Evolutionary conservation across 2,113 vertebrate genomes (phyloP), one percentile per base, ranked within the genome.

Genomic region (Montifringilla adamsi): DNA sequence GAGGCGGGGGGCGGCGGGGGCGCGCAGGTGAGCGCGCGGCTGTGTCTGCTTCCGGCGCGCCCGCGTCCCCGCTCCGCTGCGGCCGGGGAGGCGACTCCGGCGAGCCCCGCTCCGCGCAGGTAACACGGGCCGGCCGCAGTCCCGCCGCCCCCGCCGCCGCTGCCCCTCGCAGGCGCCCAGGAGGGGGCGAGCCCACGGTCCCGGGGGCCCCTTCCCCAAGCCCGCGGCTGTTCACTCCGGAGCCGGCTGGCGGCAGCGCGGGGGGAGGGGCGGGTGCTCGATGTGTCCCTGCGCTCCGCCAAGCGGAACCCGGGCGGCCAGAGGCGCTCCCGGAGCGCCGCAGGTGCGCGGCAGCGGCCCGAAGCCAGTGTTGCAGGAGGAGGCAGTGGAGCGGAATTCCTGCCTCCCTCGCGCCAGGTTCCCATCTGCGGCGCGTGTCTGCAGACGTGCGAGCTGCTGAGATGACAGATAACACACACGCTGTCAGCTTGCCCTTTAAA

Each of bases 21-120:
- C 62, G 72, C 85, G 74, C 58, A 89, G 89, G 92, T 89, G 77
- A 88, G 80, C 76, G 39, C 12, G 49, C 27, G 28, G 35, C n/a
- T n/a, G 60, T 58, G 67, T 74, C 80, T 69, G 80, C 41, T 93
- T 93, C 91, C 91, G 91, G 91, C 62, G 86, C 81, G 70, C 82
- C 7, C 15, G 49, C 66, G 44, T 60, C 50, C 59, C 39, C 23
- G 76, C 77, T 60, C 43, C 30, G 76, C 67, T 53, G 55, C 50
- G 46, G 52, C 62, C 22, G 39, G 39, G 60, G 49, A 64, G 74
- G 66, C 44, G 73, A 52, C 44, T 74, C 60, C 49, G 59, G 59
- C 50, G 52, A 79, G 60, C 37, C 39, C 41, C 39, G 63, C 50
- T 78, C 30, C 31, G 37, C 67, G 68, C 76, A 94, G 92, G 88